Percentiles rank a stretch among this genome's conserved stretches.
Evolutionary conservation across 2,888 invertebrate species (phyloP).

Genomic region (Caenorhabditis drosophilae): DNA sequence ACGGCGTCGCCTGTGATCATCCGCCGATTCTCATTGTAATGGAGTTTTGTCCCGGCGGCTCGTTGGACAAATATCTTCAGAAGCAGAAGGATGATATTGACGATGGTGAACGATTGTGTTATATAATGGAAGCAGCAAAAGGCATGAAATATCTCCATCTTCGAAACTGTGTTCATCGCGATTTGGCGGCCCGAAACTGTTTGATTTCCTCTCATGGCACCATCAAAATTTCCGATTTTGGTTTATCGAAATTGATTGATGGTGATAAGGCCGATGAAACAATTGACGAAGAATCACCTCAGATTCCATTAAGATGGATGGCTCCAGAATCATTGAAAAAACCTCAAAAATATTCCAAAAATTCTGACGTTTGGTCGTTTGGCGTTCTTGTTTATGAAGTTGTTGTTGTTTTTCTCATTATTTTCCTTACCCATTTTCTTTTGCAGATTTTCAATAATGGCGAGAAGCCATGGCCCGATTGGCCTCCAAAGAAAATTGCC

Average conservation of each 20-base stretch:
- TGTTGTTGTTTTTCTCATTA: not conserved
- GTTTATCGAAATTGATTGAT: conserved; percentile 27
- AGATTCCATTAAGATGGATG: conserved; percentile 54
- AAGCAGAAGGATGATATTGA: conserved; percentile 15
- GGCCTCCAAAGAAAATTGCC: conserved; percentile 4
- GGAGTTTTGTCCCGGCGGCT: conserved; percentile 80
- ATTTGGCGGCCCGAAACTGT: conserved; percentile 85
- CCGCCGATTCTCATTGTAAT: conserved; percentile 98
- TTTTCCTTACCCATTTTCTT: not conserved
- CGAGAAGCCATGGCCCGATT: conserved; percentile 7
- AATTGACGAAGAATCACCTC: conserved; percentile 5
- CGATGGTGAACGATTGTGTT: conserved; percentile 28
- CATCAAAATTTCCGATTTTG: conserved; percentile 51
- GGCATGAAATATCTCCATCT: conserved; percentile 84
- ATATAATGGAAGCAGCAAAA: conserved; percentile 73
- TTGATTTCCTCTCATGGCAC: conserved; percentile 70
- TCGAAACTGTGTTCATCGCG: conserved; percentile 83
- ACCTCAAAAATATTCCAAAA: conserved; percentile 27
- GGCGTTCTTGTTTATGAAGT: conserved; percentile 52
- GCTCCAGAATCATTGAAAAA: conserved; percentile 53
- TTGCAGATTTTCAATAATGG: conserved; percentile 37
- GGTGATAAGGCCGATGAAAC: conserved; percentile 8
- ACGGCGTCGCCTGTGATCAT: conserved; percentile 95
- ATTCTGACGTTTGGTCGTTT: conserved; percentile 55
- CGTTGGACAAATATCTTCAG: conserved; percentile 39